Base-by-base conservation (phyloP, 2,797 vertebrate species). In the Acanthurus leucopareius region DNA sequence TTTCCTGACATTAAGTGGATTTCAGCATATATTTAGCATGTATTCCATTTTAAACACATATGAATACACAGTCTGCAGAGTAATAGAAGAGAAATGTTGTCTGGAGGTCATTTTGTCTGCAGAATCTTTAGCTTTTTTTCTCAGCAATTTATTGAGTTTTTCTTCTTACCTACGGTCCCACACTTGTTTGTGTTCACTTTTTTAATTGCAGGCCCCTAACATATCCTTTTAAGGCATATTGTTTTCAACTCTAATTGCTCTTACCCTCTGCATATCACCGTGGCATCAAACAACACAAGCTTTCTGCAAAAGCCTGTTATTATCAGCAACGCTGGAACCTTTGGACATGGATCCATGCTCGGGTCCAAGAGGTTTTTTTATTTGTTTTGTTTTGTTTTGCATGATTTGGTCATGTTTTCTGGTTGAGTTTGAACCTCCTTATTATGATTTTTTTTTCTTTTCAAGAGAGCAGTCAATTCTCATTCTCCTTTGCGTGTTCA, bases 221-320 rank as follows among this genome's bases (percentile, higher is more conserved):
- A 61, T 88, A 61, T 69, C 87, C 87, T 83, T 93, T 86, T 93
- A 92, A 87, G 85, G 88, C 51, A 51, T 82, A 86, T 77, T 75
- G 56, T 79, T 84, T 89, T 85, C 35, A 61, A 54, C 75, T 77
- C n/a, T 84, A 79, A 82, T 82, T 75, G 75, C 84, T 75, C 73
- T 61, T 75, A 77, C 42, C 68, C 73, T 77, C 44, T 61, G 76
- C 75, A 52, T 89, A 87, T 93, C 85, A 67, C 71, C 28, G 38
- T 32, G 64, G 69, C 85, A 90, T 89, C 86, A 81, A 79, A 86
- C 78, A 89, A 84, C 83, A 84, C 49, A 53, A 62, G 68, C 42
- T 75, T 44, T 66, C 58, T 70, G 64, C 70, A 69, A 68, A 80
- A 59, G 47, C 25, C 79, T 80, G 62, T 73, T 79, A 77, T 83